phyloP scores from a whole-genome alignment of 2,797 vertebrate species.

The Knipowitschia caucasica region DNA sequence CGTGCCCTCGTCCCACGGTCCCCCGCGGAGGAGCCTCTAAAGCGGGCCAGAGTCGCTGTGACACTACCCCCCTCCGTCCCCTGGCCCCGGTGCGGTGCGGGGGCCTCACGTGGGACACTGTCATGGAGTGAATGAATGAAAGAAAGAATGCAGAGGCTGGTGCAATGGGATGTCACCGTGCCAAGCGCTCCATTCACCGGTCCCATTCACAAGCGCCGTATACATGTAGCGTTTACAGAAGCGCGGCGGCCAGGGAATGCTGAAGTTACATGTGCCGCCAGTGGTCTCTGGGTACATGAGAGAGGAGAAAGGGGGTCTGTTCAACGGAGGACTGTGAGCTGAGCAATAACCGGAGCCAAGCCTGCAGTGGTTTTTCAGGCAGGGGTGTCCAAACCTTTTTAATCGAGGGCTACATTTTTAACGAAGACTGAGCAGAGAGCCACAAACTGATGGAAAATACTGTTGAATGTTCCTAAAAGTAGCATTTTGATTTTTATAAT shows the following conservation, averaged over 20 bases:
- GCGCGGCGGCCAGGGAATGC: neutral
- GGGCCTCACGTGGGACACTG: slow-evolving; percentile 61
- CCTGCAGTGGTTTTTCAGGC: no score
- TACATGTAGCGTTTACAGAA: slow-evolving; percentile 4
- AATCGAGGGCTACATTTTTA: no score
- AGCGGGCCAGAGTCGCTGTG: slow-evolving; percentile 61
- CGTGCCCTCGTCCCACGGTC: slow-evolving; percentile 51
- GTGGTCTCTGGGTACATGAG: neutral
- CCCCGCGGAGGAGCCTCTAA: slow-evolving; percentile 70
- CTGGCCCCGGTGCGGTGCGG: slow-evolving; percentile 45
- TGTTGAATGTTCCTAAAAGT: no score
- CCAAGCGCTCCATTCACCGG: slow-evolving; percentile 63
- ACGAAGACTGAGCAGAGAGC: no score
- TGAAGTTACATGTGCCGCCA: neutral
- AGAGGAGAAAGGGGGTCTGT: no score
- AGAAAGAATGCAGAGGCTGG: slow-evolving; percentile 20
- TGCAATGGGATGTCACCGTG: slow-evolving; percentile 38
- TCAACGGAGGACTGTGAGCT: no score
- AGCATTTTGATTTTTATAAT: no score
- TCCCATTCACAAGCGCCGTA: slow-evolving; percentile 31
- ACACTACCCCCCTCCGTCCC: no score
- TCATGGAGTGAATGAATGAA: slow-evolving; percentile 49
- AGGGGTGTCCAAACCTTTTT: no score
- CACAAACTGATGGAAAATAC: no score
- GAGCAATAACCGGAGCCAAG: no score